These are phyloP conservation scores for Erebia aethiops DNA, from an alignment of 2,888 invertebrate genomes.

Conservation along the genomic window DNA sequence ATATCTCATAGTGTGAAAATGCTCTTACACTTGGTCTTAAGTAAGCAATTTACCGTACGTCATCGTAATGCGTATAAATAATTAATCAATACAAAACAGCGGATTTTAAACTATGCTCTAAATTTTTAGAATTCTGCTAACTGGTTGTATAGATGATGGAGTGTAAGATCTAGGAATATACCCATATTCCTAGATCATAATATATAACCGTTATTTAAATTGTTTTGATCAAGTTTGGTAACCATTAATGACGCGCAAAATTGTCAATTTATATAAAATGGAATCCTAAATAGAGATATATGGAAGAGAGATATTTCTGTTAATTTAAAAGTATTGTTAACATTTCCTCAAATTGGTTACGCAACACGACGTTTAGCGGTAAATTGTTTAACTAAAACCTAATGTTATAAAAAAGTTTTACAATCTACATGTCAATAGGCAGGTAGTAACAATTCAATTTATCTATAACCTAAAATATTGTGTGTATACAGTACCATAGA, in stretches of 20 bases:
- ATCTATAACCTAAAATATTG: slow-evolving; percentile 63
- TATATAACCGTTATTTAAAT: no score
- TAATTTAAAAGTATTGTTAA: no score
- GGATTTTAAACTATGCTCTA: no score
- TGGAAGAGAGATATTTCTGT: no score
- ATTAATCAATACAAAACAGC: neutral
- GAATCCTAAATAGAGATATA: no score
- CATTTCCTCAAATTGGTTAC: neutral
- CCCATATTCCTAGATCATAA: no score
- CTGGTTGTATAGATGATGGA: no score
- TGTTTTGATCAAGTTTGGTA: no score
- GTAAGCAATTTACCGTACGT: neutral
- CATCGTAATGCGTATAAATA: neutral
- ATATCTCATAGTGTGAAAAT: slow-evolving; percentile 10
- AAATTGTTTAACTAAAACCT: slow-evolving; percentile 9
- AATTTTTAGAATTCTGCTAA: no score
- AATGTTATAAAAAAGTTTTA: slow-evolving; percentile 64
- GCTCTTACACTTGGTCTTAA: neutral
- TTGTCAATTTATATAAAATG: no score
- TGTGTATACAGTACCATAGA: slow-evolving; percentile 58
- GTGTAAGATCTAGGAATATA: no score
- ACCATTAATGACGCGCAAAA: no score
- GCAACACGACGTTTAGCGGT: neutral
- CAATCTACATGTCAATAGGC: slow-evolving; percentile 80
- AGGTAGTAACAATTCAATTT: slow-evolving; percentile 76